A percentile compares a stretch with the other conserved stretches of the same genome.
Evolutionary conservation across 1,140 invertebrate genomes (phyloP).

Genomic region (Aleiodes sp.): DNA sequence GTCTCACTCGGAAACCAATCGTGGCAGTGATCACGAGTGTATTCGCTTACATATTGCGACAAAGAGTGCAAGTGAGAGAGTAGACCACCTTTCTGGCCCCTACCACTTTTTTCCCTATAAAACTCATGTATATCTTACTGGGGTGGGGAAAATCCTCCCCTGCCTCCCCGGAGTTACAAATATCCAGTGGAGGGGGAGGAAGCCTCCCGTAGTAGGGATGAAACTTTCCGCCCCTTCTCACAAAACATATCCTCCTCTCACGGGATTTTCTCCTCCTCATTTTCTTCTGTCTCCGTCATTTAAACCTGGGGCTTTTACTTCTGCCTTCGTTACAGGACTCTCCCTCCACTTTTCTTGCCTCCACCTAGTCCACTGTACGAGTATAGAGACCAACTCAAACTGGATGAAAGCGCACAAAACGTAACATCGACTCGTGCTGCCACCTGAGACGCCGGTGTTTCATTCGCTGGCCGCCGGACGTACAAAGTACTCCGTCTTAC

Average conservation of each 20-base stretch:
- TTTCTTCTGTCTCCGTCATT: not conserved
- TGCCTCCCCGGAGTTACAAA: not conserved
- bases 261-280: not conserved
- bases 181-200: not conserved
- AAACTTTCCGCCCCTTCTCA: slow-evolving; percentile 10
- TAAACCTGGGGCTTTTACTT: slow-evolving; percentile 21
- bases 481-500: not conserved
- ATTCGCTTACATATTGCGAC: not conserved
- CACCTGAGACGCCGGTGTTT: slow-evolving; percentile 46
- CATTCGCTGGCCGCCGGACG: not conserved
- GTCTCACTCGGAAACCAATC: slow-evolving; percentile 13
- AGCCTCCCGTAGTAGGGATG: not conserved
- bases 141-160: not conserved
- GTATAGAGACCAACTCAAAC: not conserved
- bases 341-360: slow-evolving; percentile 42
- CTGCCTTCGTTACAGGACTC: slow-evolving; percentile 50
- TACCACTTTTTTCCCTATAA: not conserved
- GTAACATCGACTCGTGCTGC: slow-evolving; percentile 56
- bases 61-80: not conserved
- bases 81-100: not conserved
- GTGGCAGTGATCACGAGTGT: slow-evolving; percentile 5
- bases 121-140: not conserved
- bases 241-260: slow-evolving; percentile 3
- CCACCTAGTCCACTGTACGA: not conserved
- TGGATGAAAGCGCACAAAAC: not conserved